phyloP scores from a whole-genome alignment of 1,140 invertebrate genomes.

The Zaprionus inermis region DNA sequence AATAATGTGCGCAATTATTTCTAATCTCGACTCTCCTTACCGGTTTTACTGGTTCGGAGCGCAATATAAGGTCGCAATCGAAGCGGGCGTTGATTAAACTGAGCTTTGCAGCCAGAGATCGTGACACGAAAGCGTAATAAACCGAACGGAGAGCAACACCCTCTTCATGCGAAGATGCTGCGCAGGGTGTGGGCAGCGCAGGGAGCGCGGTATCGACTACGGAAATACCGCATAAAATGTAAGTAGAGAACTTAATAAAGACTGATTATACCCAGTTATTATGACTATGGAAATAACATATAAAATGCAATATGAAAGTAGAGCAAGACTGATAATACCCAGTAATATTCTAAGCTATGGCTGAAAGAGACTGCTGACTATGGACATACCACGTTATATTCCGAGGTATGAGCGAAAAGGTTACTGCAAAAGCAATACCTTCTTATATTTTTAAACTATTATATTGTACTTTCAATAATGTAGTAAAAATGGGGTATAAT shows the following conservation, averaged over 20 bases:
- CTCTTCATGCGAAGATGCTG: no score
- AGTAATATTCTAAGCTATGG: not conserved
- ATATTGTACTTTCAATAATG: no score
- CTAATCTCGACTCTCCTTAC: slow-evolving; percentile 2
- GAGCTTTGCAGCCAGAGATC: not conserved
- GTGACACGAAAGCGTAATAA: not conserved
- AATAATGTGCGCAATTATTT: slow-evolving; percentile 15
- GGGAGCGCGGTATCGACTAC: not conserved
- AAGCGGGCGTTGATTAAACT: not conserved
- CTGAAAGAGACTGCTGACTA: not conserved
- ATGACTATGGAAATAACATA: not conserved
- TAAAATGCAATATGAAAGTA: not conserved
- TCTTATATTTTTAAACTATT: no score
- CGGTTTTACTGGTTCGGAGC: slow-evolving; percentile 17
- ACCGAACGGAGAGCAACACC: not conserved
- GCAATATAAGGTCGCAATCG: slow-evolving; percentile 15
- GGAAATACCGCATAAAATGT: not conserved
- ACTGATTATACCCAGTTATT: not conserved
- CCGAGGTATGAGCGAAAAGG: no score
- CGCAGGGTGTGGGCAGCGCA: not conserved
- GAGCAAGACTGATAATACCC: not conserved
- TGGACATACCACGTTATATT: no score
- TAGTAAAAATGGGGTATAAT: no score
- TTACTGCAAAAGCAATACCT: no score
- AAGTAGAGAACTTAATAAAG: not conserved